A percentile compares a stretch with the other conserved stretches of the same genome.
These are phyloP conservation scores for Andrena dorsata DNA, from an alignment of 2,888 invertebrate species.

Conservation along the genomic window DNA sequence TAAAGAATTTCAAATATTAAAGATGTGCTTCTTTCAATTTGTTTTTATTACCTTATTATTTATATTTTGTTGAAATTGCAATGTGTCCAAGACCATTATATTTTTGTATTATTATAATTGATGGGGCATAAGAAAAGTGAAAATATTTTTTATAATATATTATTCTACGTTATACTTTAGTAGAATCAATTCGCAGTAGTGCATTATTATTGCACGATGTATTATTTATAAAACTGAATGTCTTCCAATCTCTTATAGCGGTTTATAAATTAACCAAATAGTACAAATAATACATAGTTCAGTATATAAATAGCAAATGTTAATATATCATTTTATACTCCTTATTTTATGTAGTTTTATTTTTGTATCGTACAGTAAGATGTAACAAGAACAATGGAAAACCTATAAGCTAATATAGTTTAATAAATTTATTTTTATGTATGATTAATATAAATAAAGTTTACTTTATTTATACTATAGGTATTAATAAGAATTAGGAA, in stretches of 20 bases:
- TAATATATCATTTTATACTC: slow-evolving; percentile 14
- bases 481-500: slow-evolving; percentile 26
- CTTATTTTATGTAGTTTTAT: slow-evolving; percentile 18
- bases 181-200: slow-evolving; percentile 12
- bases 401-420: background rate
- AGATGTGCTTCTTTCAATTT: slow-evolving; percentile 7
- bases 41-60: slow-evolving; percentile 1
- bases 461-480: slow-evolving; percentile 22
- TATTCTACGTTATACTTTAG: slow-evolving; percentile 4
- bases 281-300: slow-evolving; percentile 8
- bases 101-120: slow-evolving; percentile 2
- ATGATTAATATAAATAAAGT: slow-evolving; percentile 28
- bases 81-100: slow-evolving; percentile 24
- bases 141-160: slow-evolving; percentile 20
- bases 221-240: slow-evolving; percentile 30
- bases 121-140: background rate
- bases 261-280: slow-evolving; percentile 17
- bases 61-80: slow-evolving; percentile 2
- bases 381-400: background rate
- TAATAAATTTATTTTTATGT: slow-evolving; percentile 16
- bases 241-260: slow-evolving; percentile 49
- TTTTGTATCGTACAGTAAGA: slow-evolving; percentile 2
- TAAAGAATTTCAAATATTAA: slow-evolving; percentile 3
- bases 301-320: slow-evolving; percentile 13
- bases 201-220: slow-evolving; percentile 10